Percentiles rank a stretch among this genome's conserved stretches.
Conservation (phyloP, 2,888 invertebrate genomes). For the Acrocera orbiculus region DNA sequence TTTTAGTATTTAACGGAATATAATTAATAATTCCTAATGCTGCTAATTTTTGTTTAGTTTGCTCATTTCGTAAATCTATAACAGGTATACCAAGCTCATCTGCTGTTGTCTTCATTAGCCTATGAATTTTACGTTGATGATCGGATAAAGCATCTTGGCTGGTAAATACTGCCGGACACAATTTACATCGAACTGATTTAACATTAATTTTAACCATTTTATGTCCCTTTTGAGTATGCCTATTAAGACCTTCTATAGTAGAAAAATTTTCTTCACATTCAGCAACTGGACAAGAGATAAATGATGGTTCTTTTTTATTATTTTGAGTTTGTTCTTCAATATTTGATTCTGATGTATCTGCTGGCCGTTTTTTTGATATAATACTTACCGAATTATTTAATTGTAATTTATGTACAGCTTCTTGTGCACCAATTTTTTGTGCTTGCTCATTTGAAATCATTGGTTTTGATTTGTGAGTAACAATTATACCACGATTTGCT, state of each 20-base stretch:
- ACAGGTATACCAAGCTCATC: slow-evolving; percentile 54
- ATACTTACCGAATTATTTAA: slow-evolving; percentile 44
- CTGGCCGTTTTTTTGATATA: slow-evolving; percentile 34
- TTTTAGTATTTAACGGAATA: slow-evolving; percentile 48
- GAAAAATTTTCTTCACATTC: slow-evolving; percentile 34
- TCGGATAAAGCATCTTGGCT: slow-evolving; percentile 38
- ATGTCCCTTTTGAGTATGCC: slow-evolving; percentile 26
- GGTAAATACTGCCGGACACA: slow-evolving; percentile 56
- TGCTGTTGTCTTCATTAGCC: slow-evolving; percentile 33
- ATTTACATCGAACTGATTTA: slow-evolving; percentile 40
- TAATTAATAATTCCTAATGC: slow-evolving; percentile 54
- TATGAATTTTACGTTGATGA: slow-evolving; percentile 45
- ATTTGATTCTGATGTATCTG: neutral
- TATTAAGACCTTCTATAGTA: slow-evolving; percentile 31
- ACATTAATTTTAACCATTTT: slow-evolving; percentile 8
- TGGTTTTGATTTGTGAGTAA: slow-evolving; percentile 35
- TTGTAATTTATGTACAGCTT: slow-evolving; percentile 29
- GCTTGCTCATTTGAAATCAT: slow-evolving; percentile 36
- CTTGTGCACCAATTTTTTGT: slow-evolving; percentile 24
- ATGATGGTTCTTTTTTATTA: slow-evolving; percentile 2
- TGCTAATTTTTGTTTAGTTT: slow-evolving; percentile 43
- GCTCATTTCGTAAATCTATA: slow-evolving; percentile 51
- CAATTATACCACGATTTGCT: slow-evolving; percentile 59
- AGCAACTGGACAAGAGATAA: slow-evolving; percentile 18
- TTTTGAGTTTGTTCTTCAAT: neutral